Evolutionary conservation across 2,888 invertebrate genomes (phyloP), one percentile per base, ranked within the genome.

Genomic region (Urechis unicinctus): DNA sequence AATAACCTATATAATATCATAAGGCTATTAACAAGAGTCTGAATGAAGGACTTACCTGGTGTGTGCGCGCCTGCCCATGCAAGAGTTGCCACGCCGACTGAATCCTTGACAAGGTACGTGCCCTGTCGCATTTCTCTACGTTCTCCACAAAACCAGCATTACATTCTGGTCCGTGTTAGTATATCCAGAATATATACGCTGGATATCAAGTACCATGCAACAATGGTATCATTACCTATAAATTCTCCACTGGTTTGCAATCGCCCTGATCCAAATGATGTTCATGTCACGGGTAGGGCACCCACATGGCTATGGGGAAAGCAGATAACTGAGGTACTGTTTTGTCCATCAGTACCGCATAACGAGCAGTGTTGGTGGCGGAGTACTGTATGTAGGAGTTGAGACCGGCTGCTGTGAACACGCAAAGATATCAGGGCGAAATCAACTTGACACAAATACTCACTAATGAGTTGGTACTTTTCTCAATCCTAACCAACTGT

Each of bases 91-190:
- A 26, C 25, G 26, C 29, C 5, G 29, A 13, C 36, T 26, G 5
- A 30, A 57, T 4, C 67, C 68, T 2, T 75, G 77, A 62, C 77
- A 77, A 2, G 61, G 61, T 3, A 22, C 66, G 67, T 21, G 74
- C 72, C 46, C 77, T 60, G 0, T 65, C 61, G 78, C 78, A 78
- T 26, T 61, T 9, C 74, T 61, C 52, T 29, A 78, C 72, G 58
- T 78, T 78, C 50, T 73, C 74, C n/a, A 68, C 66, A 5, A 69
- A 72, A 47, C 75, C 73, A 53, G 69, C 70, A 51, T 74, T 74
- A 59, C 78, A 78, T 55, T 73, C 73, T 2, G 75, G 74, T 50
- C 78, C 77, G 74, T 47, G 13, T n/a, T n/a, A n/a, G n/a, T n/a
- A n/a, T n/a, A n/a, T n/a, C n/a, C n/a, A n/a, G n/a, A n/a, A n/a